These are phyloP conservation scores for Phasia obesa DNA, from an alignment of 2,888 invertebrate species.

Conservation along the genomic window DNA sequence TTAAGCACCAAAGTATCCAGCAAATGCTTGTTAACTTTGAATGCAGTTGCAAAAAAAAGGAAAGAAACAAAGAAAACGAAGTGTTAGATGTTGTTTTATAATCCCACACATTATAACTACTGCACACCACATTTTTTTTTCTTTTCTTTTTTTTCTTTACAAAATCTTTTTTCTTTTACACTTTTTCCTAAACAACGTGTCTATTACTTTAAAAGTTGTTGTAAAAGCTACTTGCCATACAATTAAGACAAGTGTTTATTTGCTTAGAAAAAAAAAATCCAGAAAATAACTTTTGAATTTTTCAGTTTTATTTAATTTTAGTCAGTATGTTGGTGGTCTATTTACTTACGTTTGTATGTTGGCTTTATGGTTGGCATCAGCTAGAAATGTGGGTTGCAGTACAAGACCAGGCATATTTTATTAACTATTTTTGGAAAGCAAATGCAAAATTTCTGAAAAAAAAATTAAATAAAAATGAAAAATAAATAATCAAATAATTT, in stretches of 20 bases:
- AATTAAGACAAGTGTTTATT: constrained; percentile 81
- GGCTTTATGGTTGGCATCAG: constrained; percentile 8
- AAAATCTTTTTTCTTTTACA: constrained; percentile 9
- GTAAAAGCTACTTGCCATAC: constrained; percentile 72
- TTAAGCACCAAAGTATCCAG: constrained; percentile 31
- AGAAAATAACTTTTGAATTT: constrained; percentile 47
- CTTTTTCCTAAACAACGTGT: constrained; percentile 57
- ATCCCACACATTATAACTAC: constrained; percentile 70
- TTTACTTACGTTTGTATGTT: constrained; percentile 8
- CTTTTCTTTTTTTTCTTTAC: constrained; percentile 13
- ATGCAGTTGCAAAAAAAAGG: constrained; percentile 6
- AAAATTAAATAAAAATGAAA: neutral
- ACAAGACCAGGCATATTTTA: constrained; percentile 18
- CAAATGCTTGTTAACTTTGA: constrained; percentile 47
- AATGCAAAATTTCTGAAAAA: constrained; percentile 5
- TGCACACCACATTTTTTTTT: constrained; percentile 29
- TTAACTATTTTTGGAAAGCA: neutral
- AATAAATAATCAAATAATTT: no score
- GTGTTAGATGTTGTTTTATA: constrained; percentile 67
- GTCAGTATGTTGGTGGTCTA: constrained; percentile 62
- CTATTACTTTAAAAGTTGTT: constrained; percentile 68
- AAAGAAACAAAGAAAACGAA: constrained; percentile 58
- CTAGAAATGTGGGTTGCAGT: constrained; percentile 51
- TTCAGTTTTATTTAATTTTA: constrained; percentile 12
- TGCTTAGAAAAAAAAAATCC: constrained; percentile 72